These are phyloP conservation scores for Sphenopsis melanotis DNA, from an alignment of 2,797 vertebrate genomes.

Conservation along the genomic window DNA sequence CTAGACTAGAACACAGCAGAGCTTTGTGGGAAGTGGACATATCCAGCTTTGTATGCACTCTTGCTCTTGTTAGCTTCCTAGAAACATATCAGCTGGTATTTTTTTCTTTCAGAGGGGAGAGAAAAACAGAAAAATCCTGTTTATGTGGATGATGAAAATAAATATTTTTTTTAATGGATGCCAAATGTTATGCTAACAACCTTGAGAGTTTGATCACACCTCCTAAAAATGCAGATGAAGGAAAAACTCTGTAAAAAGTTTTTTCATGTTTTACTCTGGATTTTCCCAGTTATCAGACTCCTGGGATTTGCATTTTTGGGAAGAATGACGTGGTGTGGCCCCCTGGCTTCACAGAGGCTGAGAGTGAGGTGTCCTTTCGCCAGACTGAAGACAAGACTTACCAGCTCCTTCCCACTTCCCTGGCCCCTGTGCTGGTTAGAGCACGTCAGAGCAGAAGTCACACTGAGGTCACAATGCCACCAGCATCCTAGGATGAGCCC, in stretches of 20 bases:
- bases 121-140: neutral
- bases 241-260: neutral
- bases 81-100: neutral
- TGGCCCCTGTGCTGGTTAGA: rapidly evolving
- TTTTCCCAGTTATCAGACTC: neutral
- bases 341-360: neutral
- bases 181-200: neutral
- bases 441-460: rapidly evolving
- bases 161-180: neutral
- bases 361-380: neutral
- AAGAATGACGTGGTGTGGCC: neutral
- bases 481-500: neutral
- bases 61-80: neutral
- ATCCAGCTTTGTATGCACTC: neutral
- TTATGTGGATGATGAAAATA: neutral
- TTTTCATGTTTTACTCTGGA: neutral
- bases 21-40: neutral
- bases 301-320: neutral
- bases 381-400: neutral
- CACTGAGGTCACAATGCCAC: neutral
- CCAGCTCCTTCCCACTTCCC: neutral
- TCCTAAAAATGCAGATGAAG: neutral
- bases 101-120: neutral
- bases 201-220: neutral
- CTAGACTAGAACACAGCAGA: neutral